phyloP scores from a whole-genome alignment of 1,140 invertebrate genomes.

The Trachelipus rathkii region DNA sequence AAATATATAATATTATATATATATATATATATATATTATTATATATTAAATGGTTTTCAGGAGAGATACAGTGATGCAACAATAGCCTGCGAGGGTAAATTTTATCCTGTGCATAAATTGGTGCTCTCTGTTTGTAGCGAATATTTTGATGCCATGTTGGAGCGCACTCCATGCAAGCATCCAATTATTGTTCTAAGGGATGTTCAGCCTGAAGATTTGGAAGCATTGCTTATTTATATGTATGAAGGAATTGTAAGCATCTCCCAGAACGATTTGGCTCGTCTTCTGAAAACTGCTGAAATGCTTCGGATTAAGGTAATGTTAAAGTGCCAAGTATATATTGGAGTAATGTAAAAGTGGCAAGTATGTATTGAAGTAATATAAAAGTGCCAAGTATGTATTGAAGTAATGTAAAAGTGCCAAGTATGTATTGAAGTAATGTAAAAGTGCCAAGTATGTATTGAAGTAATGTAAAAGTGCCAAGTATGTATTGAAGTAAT shows the following conservation, averaged over 20 bases:
- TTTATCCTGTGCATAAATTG: slow-evolving; percentile 44
- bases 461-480: too few species aligned
- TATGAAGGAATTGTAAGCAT: slow-evolving; percentile 22
- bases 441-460: too few species aligned
- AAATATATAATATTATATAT: too few species aligned
- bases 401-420: too few species aligned
- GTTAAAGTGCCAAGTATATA: too few species aligned
- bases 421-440: not conserved
- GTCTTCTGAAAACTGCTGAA: slow-evolving; percentile 1
- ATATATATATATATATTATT: too few species aligned
- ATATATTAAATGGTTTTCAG: not conserved
- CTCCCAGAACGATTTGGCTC: not conserved
- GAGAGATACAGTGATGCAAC: slow-evolving; percentile 40
- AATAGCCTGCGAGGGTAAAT: slow-evolving; percentile 39
- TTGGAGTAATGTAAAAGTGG: too few species aligned
- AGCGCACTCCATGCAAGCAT: slow-evolving; percentile 44
- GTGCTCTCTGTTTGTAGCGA: slow-evolving; percentile 44
- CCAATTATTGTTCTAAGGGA: slow-evolving; percentile 43
- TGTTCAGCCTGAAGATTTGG: slow-evolving; percentile 41
- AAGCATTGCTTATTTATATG: slow-evolving; percentile 42
- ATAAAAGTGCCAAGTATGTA: too few species aligned
- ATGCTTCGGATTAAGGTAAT: slow-evolving; percentile 1
- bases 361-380: too few species aligned
- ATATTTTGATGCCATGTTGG: slow-evolving; percentile 45
- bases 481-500: too few species aligned